Conservation (phyloP, 2,888 invertebrate species). For the Scaptodrosophila latifasciaeformis region DNA sequence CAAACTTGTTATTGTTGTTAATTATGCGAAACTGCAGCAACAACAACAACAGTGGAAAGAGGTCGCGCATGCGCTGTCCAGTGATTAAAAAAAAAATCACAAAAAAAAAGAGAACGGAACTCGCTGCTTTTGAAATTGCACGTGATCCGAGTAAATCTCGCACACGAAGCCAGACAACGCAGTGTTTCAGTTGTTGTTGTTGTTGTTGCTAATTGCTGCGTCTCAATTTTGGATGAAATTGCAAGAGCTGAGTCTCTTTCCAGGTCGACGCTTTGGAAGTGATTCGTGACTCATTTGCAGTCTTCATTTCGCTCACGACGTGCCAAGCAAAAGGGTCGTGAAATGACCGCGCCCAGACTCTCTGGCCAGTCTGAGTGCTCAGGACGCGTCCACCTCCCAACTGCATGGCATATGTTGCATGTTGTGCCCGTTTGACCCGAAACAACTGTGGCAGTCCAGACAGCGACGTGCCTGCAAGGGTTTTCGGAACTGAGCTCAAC, state of each 20-base stretch:
- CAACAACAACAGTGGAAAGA: conserved; percentile 25
- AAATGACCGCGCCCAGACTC: neutral
- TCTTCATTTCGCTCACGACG: conserved; percentile 35
- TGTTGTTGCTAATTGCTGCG: conserved; percentile 47
- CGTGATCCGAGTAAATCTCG: conserved; percentile 27
- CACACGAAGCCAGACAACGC: conserved; percentile 5
- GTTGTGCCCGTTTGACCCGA: conserved; percentile 12
- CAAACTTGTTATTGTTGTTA: conserved; percentile 43
- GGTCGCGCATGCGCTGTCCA: conserved; percentile 57
- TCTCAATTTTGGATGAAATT: conserved; percentile 46
- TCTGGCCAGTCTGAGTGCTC: conserved; percentile 3
- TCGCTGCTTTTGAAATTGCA: conserved; percentile 18
- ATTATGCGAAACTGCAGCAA: conserved; percentile 43
- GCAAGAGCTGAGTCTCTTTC: conserved; percentile 15
- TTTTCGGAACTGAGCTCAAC: no score
- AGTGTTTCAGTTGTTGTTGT: no score
- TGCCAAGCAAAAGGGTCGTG: conserved; percentile 10
- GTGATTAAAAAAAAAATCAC: neutral
- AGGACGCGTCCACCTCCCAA: neutral
- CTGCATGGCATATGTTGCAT: conserved; percentile 24
- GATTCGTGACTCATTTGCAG: conserved; percentile 35
- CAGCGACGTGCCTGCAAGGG: conserved; percentile 1
- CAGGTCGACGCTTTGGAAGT: neutral
- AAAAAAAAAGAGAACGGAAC: conserved; percentile 1
- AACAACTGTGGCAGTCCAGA: conserved; percentile 4